These are phyloP conservation scores for Microtus pennsylvanicus DNA, from an alignment of 2,113 vertebrate species.

Conservation along the genomic window DNA sequence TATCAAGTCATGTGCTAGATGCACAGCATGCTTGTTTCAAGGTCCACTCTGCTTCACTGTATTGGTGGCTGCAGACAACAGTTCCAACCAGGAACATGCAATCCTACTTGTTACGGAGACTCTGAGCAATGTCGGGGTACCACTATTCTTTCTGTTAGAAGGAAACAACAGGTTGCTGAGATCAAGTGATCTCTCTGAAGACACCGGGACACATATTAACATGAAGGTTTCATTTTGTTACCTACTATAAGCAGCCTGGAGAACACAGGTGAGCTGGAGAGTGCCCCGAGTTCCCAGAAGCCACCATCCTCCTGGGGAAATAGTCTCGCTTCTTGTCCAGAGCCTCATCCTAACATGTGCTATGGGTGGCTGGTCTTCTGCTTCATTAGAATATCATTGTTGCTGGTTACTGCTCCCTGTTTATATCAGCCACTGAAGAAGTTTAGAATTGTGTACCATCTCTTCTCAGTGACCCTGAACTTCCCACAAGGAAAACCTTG, in stretches of 20 bases:
- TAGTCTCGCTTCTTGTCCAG: not conserved
- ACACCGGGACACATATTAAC: not conserved
- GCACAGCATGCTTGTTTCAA: not conserved
- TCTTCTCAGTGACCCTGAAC: not conserved
- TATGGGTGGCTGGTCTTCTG: not conserved
- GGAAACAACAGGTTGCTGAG: not conserved
- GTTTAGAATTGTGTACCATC: not conserved
- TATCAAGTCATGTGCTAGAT: not conserved
- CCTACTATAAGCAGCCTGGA: not conserved
- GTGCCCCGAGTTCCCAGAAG: not conserved
- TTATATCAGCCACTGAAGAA: not conserved
- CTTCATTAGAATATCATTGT: not conserved
- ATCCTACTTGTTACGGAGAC: not conserved
- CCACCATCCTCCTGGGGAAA: accelerated
- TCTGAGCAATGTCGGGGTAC: not conserved
- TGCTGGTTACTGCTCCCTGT: not conserved
- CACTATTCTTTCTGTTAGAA: not conserved
- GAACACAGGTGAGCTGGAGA: not conserved
- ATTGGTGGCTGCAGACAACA: not conserved
- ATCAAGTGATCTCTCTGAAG: not conserved
- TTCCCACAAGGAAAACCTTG: accelerated
- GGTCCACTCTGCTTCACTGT: not conserved
- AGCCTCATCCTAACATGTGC: not conserved
- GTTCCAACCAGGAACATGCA: slow-evolving; percentile 1
- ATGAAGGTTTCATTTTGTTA: not conserved